A percentile compares a stretch with the other conserved stretches of the same genome.
These are phyloP conservation scores for Campylomormyrus tamandua DNA, from an alignment of 2,113 vertebrate genomes.

Conservation along the genomic window DNA sequence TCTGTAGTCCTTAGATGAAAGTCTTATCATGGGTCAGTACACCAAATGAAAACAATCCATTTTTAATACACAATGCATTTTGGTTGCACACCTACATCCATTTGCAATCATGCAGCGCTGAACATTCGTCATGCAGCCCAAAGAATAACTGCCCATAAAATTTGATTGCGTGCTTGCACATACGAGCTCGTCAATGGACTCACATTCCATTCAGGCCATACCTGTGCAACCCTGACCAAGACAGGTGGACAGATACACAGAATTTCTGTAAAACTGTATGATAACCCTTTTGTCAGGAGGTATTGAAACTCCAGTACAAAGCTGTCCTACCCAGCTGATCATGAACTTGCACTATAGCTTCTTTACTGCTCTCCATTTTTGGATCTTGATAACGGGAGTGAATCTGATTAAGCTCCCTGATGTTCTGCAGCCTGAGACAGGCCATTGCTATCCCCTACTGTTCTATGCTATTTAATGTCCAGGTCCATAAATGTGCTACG, in stretches of 20 bases:
- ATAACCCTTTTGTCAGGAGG: background rate
- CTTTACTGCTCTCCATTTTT: background rate
- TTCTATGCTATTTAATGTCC: background rate
- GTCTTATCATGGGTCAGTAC: background rate
- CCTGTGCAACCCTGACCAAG: background rate
- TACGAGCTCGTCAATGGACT: background rate
- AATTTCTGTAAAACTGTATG: background rate
- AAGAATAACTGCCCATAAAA: background rate
- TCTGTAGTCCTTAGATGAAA: background rate
- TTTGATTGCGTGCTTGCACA: background rate
- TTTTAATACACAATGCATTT: background rate
- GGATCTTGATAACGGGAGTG: background rate
- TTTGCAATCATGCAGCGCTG: background rate
- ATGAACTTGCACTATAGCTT: background rate
- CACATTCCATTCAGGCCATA: background rate
- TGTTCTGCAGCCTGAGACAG: background rate
- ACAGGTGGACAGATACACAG: background rate
- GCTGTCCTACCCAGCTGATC: background rate
- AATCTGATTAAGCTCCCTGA: background rate
- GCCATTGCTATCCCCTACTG: background rate
- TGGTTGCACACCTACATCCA: background rate
- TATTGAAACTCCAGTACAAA: background rate
- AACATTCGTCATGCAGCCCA: background rate
- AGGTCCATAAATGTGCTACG: background rate
- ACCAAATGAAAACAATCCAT: background rate